Evolutionary conservation across 2,888 invertebrate species (phyloP), one percentile per base, ranked within the genome.

Genomic region (Hemithea aestivaria): DNA sequence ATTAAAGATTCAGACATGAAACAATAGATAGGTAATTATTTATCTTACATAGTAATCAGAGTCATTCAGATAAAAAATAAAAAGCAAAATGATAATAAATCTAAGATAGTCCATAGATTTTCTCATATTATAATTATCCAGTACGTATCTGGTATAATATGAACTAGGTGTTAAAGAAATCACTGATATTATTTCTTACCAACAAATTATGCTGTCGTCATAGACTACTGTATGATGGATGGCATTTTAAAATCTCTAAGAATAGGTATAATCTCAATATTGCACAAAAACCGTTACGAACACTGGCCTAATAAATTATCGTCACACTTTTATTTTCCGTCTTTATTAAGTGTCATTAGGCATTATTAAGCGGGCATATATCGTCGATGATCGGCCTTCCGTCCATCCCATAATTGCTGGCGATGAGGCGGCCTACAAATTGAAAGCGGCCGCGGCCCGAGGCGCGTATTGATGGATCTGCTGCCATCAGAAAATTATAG

Each of bases 261-360:
- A 26, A 7, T 43, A 47, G 41, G 35, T n/a, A 42, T 42, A 42
- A 42, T 46, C 46, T 40, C 27, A 22, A 47, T 43, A 45, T 45
- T 51, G 48, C 42, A 39, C 55, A 47, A 55, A 61, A 55, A 61
- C 65, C 66, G 66, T 68, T 69, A 68, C 53, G 53, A 61, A 66
- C 65, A 67, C 57, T 53, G 54, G 59, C 61, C 66, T n/a, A 70
- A 76, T 80, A 80, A 80, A 82, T 79, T 80, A 78, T 80, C 74
- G 71, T 74, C 70, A 73, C 79, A 79, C 76, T 79, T 81, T 82
- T 80, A 80, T 82, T 80, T 81, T 80, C 73, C 48, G 75, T 78
- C 81, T 84, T 80, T 82, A 85, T 87, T 83, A 82, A 80, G 78
- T 80, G 80, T 85, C 84, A 85, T 87, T 85, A 87, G 81, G 77